Percentiles rank a stretch among this genome's conserved stretches.
Conservation (phyloP, 2,113 vertebrate genomes). For the Gnathonemus longibarbis region DNA sequence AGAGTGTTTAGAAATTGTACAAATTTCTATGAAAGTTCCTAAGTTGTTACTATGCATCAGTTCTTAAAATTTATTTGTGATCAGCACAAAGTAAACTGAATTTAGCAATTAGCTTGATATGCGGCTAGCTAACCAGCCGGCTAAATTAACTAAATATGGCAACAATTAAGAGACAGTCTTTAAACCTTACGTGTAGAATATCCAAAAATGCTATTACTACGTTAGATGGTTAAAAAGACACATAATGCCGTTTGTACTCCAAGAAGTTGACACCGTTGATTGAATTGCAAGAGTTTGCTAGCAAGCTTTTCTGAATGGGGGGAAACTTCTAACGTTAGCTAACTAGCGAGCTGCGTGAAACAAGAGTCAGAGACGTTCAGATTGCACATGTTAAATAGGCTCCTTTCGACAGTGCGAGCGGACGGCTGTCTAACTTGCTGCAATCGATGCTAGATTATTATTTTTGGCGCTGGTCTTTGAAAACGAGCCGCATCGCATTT, state of each 20-base stretch:
- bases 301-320: constrained; percentile 16
- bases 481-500: background rate
- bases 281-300: constrained; percentile 10
- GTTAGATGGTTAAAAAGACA: background rate
- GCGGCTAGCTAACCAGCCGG: background rate
- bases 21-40: background rate
- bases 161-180: background rate
- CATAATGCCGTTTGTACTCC: background rate
- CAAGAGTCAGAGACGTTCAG: background rate
- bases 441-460: background rate
- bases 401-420: background rate
- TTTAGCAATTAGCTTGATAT: background rate
- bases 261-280: constrained; percentile 1
- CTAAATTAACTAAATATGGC: background rate
- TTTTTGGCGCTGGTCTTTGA: background rate
- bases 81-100: background rate
- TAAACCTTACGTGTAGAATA: background rate
- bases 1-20: background rate
- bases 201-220: background rate
- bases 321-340: constrained; percentile 9
- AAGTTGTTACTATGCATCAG: background rate
- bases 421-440: background rate
- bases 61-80: background rate
- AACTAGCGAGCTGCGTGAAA: background rate
- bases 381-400: background rate